Evolutionary conservation across 1,140 invertebrate genomes (phyloP).

Genomic region (Carcinoscorpius rotundicauda): DNA sequence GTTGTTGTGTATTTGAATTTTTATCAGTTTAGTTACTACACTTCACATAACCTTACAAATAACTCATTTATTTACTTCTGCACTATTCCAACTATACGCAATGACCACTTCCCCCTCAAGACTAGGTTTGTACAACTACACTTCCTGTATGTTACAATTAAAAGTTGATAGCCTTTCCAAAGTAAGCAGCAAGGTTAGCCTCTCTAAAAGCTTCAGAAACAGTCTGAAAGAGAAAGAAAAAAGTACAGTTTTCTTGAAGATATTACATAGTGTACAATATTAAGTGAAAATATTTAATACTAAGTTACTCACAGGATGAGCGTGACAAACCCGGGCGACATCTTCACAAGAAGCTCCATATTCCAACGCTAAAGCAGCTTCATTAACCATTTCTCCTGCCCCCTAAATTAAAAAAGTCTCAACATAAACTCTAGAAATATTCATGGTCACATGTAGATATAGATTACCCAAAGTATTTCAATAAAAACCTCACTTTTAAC

Average conservation of each 20-base stretch:
- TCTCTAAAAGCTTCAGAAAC: slow-evolving; percentile 95
- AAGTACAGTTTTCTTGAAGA: slow-evolving; percentile 8
- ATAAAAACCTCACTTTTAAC: background rate
- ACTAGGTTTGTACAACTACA: no score
- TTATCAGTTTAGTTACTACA: no score
- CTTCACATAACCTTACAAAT: no score
- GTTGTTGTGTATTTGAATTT: no score
- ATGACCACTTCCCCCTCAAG: no score
- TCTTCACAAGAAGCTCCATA: slow-evolving; percentile 98
- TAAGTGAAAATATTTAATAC: background rate
- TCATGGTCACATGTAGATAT: slow-evolving; percentile 1
- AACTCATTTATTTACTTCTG: no score
- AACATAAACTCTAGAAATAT: background rate
- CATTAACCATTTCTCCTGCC: slow-evolving; percentile 92
- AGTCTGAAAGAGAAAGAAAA: slow-evolving; percentile 54
- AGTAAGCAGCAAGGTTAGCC: slow-evolving; percentile 89
- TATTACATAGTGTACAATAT: no score
- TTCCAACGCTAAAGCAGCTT: slow-evolving; percentile 95
- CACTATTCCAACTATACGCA: no score
- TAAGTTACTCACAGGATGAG: slow-evolving; percentile 75
- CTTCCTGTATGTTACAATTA: slow-evolving; percentile 26
- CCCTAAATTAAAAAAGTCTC: slow-evolving; percentile 34
- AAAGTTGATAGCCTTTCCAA: slow-evolving; percentile 97
- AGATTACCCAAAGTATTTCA: background rate
- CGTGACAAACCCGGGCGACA: slow-evolving; percentile 94